Evolutionary conservation across 2,113 vertebrate genomes (phyloP).

Genomic region (Equus przewalskii): DNA sequence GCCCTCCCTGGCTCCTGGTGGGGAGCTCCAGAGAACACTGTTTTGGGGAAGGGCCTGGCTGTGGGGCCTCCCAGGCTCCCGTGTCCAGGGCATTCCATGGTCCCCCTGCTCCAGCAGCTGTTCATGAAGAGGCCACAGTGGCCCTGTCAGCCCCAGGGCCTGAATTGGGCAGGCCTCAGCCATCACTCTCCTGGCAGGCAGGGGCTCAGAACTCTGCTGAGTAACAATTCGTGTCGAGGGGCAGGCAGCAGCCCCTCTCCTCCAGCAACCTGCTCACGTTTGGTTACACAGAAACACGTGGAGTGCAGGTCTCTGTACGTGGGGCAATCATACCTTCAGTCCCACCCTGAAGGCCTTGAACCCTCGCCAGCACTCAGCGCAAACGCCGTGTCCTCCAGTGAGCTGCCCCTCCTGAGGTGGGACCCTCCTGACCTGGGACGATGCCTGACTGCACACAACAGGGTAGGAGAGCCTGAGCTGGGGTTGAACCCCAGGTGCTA

Average conservation of each 20-base stretch:
- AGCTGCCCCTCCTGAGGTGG: fast-evolving
- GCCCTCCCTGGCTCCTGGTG: not conserved
- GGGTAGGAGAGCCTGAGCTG: not conserved
- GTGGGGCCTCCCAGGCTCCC: not conserved
- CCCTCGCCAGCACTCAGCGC: fast-evolving
- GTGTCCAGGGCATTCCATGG: not conserved
- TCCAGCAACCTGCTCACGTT: fast-evolving
- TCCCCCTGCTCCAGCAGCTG: not conserved
- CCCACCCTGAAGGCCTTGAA: not conserved
- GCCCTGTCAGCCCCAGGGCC: not conserved
- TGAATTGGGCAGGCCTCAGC: not conserved
- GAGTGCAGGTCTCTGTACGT: not conserved
- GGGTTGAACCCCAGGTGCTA: not conserved
- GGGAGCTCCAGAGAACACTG: not conserved
- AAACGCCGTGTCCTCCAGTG: fast-evolving
- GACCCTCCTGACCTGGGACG: not conserved
- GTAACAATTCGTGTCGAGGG: not conserved
- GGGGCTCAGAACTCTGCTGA: not conserved
- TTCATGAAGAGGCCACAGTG: not conserved
- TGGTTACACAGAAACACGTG: fast-evolving
- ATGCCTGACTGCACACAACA: not conserved
- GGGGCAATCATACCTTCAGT: not conserved
- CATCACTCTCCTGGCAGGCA: not conserved
- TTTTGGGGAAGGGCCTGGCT: not conserved
- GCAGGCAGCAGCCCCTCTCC: not conserved